Percentiles rank a stretch among this genome's conserved stretches.
These are phyloP conservation scores for Rhombomys opimus DNA, from an alignment of 2,113 vertebrate species.

Conservation along the genomic window DNA sequence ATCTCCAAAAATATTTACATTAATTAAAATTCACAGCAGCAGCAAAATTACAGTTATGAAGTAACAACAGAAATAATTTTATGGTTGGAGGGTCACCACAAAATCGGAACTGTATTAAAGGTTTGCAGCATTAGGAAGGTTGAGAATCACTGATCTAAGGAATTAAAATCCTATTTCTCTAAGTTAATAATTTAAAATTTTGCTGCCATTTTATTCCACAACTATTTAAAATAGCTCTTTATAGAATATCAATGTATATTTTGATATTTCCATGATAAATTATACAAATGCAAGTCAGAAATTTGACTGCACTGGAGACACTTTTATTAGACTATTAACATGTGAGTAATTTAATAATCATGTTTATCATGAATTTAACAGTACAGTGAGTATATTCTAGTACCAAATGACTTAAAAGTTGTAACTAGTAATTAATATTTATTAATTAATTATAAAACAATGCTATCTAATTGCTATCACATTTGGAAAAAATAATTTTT, in stretches of 20 bases:
- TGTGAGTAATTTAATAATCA: background rate
- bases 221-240: background rate
- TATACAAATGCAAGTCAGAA: constrained; percentile 11
- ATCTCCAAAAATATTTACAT: background rate
- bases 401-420: background rate
- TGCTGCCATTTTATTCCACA: background rate
- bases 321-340: background rate
- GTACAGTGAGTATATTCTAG: background rate
- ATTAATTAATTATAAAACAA: constrained; percentile 30
- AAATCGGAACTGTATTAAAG: background rate
- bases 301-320: constrained; percentile 15
- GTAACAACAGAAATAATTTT: background rate
- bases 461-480: background rate
- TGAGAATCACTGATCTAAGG: background rate
- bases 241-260: background rate
- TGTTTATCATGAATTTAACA: constrained; percentile 41
- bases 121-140: background rate
- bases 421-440: background rate
- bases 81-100: background rate
- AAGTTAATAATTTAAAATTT: background rate
- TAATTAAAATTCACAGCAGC: background rate
- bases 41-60: background rate
- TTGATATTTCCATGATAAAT: background rate
- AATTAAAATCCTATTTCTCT: background rate
- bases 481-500: constrained; percentile 2